phyloP scores from a whole-genome alignment of 2,888 invertebrate species.

The Drosophila seclusa region DNA sequence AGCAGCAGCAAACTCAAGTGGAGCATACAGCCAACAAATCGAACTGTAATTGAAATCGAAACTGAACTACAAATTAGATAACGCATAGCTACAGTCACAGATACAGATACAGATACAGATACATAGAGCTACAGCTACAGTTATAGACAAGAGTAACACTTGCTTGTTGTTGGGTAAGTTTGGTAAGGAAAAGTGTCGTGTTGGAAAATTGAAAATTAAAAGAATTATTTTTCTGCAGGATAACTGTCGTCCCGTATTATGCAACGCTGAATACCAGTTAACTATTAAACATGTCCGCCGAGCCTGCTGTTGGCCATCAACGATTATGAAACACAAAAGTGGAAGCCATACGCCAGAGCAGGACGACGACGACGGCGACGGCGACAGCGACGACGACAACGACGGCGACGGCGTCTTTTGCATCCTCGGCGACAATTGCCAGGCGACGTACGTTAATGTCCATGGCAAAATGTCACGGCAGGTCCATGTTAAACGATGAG shows the following conservation, averaged over 20 bases:
- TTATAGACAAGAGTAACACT: not conserved
- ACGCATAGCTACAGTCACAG: not conserved
- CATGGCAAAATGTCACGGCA: constrained; percentile 82
- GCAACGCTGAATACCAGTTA: constrained; percentile 52
- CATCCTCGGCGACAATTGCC: constrained; percentile 57
- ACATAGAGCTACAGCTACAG: not conserved
- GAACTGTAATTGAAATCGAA: constrained; percentile 35
- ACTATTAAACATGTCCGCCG: constrained; percentile 47
- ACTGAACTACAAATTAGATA: constrained; percentile 45
- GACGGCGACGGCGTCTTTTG: constrained; percentile 17
- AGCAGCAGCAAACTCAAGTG: constrained; percentile 29
- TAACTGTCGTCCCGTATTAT: constrained; percentile 55
- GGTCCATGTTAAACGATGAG: constrained; percentile 78
- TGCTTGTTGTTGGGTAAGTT: constrained; percentile 13
- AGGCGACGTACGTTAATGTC: constrained; percentile 79
- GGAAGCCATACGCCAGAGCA: constrained; percentile 58
- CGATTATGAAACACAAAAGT: constrained; percentile 76
- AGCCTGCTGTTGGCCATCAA: constrained; percentile 42
- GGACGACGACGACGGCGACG: constrained; percentile 29
- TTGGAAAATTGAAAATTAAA: not conserved
- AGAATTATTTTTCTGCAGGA: constrained; percentile 6
- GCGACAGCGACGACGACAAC: constrained; percentile 16
- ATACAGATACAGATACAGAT: not conserved
- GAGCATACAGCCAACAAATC: constrained; percentile 27
- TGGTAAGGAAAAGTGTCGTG: not conserved